Base-by-base conservation (phyloP, 2,888 invertebrate genomes). In the Zhuqinia jingwanae region DNA sequence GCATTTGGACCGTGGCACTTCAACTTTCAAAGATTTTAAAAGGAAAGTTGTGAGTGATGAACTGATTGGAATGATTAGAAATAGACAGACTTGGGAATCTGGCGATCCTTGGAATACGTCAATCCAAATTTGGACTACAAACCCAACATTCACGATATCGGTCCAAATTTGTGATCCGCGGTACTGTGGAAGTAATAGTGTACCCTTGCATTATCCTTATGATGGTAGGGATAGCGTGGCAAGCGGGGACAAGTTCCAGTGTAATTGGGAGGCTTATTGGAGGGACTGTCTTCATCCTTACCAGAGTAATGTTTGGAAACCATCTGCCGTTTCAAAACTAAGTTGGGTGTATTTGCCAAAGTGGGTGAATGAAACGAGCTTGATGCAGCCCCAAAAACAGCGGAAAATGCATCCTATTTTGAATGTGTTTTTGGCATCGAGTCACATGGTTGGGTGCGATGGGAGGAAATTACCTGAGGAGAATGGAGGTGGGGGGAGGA, bases 201-300 rank as follows among this genome's bases (percentile, higher is more conserved):
- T 42, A 5, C 45, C 77, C 1, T 42, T 78, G 22, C 60, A 78
- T 20, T 78, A 60, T 25, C 60, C 22, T 1, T 78, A 25, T 60
- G 75, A 75, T 50, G 50, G 25, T n/a, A 17, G 15, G 27, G n/a
- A 27, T 17, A 75, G 50, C 45, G 45, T 45, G 6, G 5, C 5
- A n/a, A 17, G 3, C 8, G 20, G n/a, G 6, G 75, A 75, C 17
- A 47, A 50, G 27, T 75, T 50, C n/a, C n/a, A 27, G n/a, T 75
- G 75, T 17, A 50, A 75, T 75, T 75, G 75, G 75, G 53, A 53
- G 13, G 50, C n/a, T 2, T 75, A 53, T n/a, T 27, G 15, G 8
- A 22, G 75, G 50, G 75, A 75, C n/a, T 75, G 75, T n/a, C 13
- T 75, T 10, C 22, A 75, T 10, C 50, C 75, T 13, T 53, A 22